A percentile compares a stretch with the other conserved stretches of the same genome.
Evolutionary conservation across 2,113 vertebrate genomes (phyloP).

Genomic region (Typhlomys cinereus): DNA sequence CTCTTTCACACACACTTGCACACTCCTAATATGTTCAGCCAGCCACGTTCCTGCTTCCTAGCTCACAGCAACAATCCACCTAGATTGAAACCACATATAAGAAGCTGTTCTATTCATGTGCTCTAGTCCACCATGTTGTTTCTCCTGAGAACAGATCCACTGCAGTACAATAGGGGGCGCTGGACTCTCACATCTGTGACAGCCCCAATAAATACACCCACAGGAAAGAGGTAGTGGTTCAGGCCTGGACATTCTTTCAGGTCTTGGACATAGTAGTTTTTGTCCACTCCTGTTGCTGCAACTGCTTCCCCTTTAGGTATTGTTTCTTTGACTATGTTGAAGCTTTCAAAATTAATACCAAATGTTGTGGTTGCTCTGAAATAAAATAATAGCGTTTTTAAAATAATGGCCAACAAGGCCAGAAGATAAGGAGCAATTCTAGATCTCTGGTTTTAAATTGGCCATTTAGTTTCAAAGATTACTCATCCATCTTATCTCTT

Average conservation of each 20-base stretch:
- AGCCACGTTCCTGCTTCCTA: background rate
- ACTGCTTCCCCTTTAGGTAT: background rate
- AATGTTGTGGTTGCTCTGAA: background rate
- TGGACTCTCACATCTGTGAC: background rate
- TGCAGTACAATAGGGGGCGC: conserved; percentile 41
- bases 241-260: background rate
- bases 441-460: background rate
- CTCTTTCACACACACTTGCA: background rate
- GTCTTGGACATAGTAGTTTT: background rate
- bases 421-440: background rate
- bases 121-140: background rate
- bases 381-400: background rate
- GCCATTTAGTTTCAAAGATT: background rate
- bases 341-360: background rate
- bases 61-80: background rate
- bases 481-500: background rate
- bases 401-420: background rate
- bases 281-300: background rate
- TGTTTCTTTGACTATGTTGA: background rate
- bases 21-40: background rate
- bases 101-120: no score
- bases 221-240: conserved; percentile 30
- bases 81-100: background rate
- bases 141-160: background rate
- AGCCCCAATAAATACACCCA: background rate